phyloP scores from a whole-genome alignment of 2,113 vertebrate genomes.

The Psammodynastes pulverulentus region DNA sequence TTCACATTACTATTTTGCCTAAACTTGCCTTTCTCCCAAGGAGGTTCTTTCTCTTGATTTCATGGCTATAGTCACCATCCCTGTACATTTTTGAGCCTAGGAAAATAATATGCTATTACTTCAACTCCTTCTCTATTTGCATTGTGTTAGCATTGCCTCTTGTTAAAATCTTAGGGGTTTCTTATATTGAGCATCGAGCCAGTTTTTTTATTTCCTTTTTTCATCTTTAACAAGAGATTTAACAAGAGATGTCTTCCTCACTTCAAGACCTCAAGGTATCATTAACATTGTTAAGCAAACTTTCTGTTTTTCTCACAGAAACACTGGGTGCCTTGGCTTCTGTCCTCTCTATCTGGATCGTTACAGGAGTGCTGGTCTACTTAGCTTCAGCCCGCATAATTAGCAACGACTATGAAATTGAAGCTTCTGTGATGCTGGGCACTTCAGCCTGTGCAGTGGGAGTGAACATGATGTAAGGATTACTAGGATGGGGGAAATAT shows the following conservation, averaged over 20 bases:
- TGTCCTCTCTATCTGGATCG: constrained; percentile 92
- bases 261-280: background rate
- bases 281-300: too few species aligned
- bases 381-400: constrained; percentile 88
- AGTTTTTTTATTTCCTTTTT: background rate
- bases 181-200: background rate
- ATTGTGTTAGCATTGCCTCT: background rate
- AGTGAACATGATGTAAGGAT: constrained; percentile 89
- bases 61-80: background rate
- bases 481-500: background rate
- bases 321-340: constrained; percentile 89
- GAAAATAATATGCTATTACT: background rate
- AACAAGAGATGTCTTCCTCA: background rate
- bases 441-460: constrained; percentile 86
- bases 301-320: constrained; percentile 68
- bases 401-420: constrained; percentile 90
- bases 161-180: background rate
- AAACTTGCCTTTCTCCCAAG: background rate
- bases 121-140: background rate
- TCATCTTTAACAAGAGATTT: background rate
- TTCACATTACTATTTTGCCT: background rate
- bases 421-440: constrained; percentile 86
- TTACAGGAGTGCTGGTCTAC: constrained; percentile 88
- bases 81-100: background rate
- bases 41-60: background rate